phyloP scores from a whole-genome alignment of 2,888 invertebrate genomes.

The Megaustenia siamemsis region DNA sequence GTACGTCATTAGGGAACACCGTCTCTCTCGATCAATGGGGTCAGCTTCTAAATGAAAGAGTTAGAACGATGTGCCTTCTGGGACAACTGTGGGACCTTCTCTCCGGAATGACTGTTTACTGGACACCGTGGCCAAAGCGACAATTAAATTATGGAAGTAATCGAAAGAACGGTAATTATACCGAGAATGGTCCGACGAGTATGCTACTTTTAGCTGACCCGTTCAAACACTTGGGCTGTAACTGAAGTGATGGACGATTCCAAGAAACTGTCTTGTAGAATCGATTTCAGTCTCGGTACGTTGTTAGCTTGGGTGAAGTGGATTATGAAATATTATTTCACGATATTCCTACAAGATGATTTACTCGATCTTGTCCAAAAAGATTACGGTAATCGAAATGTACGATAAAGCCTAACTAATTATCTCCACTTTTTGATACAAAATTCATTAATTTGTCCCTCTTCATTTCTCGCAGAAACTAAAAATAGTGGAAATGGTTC shows the following conservation, averaged over 20 bases:
- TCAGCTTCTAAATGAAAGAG: conserved; percentile 40
- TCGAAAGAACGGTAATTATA: conserved; percentile 44
- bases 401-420: too few species aligned
- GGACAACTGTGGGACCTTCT: neutral
- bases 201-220: conserved; percentile 37
- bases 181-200: neutral
- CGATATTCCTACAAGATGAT: too few species aligned
- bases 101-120: conserved; percentile 45
- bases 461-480: too few species aligned
- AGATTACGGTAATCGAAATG: too few species aligned
- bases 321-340: neutral
- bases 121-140: conserved; percentile 50
- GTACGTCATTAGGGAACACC: conserved; percentile 20
- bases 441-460: too few species aligned
- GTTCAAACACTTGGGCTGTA: conserved; percentile 2
- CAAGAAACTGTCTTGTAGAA: neutral
- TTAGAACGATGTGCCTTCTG: conserved; percentile 1
- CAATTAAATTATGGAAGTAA: conserved; percentile 54
- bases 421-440: too few species aligned
- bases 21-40: neutral
- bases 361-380: too few species aligned
- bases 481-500: too few species aligned
- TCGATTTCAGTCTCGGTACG: neutral
- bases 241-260: conserved; percentile 37
- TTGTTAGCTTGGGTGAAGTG: neutral